These are phyloP conservation scores for Clavelina lepadiformis DNA, from an alignment of 23 tunicate species.

Conservation along the genomic window DNA sequence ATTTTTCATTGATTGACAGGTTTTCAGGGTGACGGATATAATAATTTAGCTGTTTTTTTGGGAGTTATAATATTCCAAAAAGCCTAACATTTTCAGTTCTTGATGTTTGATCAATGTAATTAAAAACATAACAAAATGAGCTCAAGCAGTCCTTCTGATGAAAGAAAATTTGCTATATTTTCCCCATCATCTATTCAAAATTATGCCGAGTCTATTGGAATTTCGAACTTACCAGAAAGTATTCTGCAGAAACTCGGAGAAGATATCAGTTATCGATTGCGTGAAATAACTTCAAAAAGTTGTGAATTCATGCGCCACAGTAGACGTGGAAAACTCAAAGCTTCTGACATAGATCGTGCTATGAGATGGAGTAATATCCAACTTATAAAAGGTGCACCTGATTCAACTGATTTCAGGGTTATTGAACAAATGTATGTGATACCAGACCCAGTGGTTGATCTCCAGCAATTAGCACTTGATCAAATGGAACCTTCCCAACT, in stretches of 20 bases:
- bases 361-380: conserved; percentile 40
- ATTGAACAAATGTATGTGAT: conserved; percentile 12
- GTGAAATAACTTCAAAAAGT: conserved; percentile 57
- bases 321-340: conserved; percentile 21
- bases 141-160: too few species aligned
- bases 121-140: too few species aligned
- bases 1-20: too few species aligned
- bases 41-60: too few species aligned
- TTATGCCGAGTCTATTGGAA: conserved; percentile 46
- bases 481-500: not conserved
- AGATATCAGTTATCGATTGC: conserved; percentile 71
- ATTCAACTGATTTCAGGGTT: conserved; percentile 7
- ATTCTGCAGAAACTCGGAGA: conserved; percentile 38
- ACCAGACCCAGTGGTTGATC: conserved; percentile 16
- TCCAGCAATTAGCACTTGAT: conserved; percentile 14
- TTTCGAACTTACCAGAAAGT: conserved; percentile 24
- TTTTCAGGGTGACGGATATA: too few species aligned
- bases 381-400: conserved; percentile 19
- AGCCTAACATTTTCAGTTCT: too few species aligned
- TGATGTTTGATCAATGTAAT: too few species aligned
- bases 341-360: conserved; percentile 36
- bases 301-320: conserved; percentile 48
- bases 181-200: conserved; percentile 40
- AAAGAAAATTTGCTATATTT: conserved; percentile 55
- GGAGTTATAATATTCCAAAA: too few species aligned